Percentiles rank a stretch among this genome's conserved stretches.
Evolutionary conservation across 2,888 invertebrate genomes (phyloP).

Genomic region (Sarcophaga carnaria): DNA sequence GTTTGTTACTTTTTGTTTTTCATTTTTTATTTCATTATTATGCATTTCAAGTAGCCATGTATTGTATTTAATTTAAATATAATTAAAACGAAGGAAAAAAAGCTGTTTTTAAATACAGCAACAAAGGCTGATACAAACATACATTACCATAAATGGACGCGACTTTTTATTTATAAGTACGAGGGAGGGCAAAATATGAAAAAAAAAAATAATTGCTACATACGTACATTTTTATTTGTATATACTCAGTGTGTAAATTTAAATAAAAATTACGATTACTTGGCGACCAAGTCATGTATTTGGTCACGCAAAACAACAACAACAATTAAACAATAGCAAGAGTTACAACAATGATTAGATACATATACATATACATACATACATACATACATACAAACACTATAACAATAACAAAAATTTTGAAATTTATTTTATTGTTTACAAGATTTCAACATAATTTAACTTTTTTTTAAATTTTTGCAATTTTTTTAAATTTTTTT

Average conservation of each 20-base stretch:
- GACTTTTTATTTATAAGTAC: neutral
- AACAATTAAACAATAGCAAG: neutral
- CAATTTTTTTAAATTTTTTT: too few relatives aligned
- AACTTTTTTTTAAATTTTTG: too few relatives aligned
- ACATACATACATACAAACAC: neutral
- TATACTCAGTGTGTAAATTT: neutral
- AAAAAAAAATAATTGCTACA: neutral
- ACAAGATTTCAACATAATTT: too few relatives aligned
- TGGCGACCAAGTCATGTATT: slow-evolving; percentile 19
- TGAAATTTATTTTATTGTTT: too few relatives aligned
- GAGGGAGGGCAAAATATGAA: neutral
- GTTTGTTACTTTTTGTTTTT: too few relatives aligned
- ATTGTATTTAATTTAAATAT: slow-evolving; percentile 28
- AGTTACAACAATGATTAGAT: neutral
- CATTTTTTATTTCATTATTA: slow-evolving; percentile 20
- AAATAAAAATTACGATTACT: slow-evolving; percentile 10
- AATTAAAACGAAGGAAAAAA: slow-evolving; percentile 10
- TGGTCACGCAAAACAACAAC: slow-evolving; percentile 19
- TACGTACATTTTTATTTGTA: neutral
- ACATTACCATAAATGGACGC: neutral
- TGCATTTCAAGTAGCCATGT: slow-evolving; percentile 23
- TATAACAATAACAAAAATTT: too few relatives aligned
- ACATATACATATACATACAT: neutral
- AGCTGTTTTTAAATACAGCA: neutral
- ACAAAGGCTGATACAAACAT: neutral